These are phyloP conservation scores for Carcinoscorpius rotundicauda DNA, from an alignment of 1,140 invertebrate species.

Conservation along the genomic window DNA sequence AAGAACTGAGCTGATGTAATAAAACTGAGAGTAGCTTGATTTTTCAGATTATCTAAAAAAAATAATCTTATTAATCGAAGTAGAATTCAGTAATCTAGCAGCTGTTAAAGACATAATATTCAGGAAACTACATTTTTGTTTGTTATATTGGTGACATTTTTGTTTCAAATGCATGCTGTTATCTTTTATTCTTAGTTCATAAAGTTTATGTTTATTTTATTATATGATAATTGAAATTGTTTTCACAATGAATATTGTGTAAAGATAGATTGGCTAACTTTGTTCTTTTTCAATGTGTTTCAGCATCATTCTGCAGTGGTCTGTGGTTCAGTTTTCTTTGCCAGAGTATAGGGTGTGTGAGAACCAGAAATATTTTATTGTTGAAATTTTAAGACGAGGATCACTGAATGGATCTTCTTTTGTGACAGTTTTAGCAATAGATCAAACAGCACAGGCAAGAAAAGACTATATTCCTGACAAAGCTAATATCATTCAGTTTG, in stretches of 20 bases:
- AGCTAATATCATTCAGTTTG: constrained; percentile 15
- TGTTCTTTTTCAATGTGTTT: background rate
- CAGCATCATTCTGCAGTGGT: constrained; percentile 17
- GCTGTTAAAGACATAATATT: too few relatives aligned
- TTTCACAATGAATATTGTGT: background rate
- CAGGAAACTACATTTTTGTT: too few relatives aligned
- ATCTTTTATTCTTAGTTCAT: too few relatives aligned
- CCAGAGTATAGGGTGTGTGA: constrained; percentile 20
- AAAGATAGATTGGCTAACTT: background rate
- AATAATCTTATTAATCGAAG: too few relatives aligned
- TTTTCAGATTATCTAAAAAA: too few relatives aligned
- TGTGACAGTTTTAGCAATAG: constrained; percentile 9
- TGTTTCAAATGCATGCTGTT: too few relatives aligned
- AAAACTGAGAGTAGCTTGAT: too few relatives aligned
- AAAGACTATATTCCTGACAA: constrained; percentile 14
- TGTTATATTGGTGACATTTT: too few relatives aligned
- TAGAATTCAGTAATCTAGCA: too few relatives aligned
- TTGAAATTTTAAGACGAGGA: constrained; percentile 11
- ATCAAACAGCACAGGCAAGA: constrained; percentile 15
- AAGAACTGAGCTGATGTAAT: too few relatives aligned
- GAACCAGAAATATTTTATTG: constrained; percentile 9
- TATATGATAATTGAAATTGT: background rate
- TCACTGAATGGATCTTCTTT: constrained; percentile 12
- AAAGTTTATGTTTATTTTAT: background rate
- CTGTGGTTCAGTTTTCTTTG: constrained; percentile 13